Evolutionary conservation across 2,797 vertebrate species (phyloP).

Genomic region (Platalea minor): DNA sequence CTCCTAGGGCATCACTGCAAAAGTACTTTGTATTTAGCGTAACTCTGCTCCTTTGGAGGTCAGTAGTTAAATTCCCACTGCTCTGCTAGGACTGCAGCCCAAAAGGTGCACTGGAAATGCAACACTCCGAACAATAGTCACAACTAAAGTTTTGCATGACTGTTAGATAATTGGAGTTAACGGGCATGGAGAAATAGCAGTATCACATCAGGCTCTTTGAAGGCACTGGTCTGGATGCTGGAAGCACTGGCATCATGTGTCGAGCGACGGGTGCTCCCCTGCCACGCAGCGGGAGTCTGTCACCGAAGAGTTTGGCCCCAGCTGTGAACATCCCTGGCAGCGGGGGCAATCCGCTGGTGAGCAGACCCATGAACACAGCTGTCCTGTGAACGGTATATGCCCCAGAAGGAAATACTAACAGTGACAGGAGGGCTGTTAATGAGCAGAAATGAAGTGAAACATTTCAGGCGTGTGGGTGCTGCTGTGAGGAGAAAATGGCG

Average conservation of each 20-base stretch:
- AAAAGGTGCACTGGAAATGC: rapidly evolving
- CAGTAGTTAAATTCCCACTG: neutral
- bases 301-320: neutral
- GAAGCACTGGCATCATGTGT: neutral
- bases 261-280: rapidly evolving
- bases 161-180: neutral
- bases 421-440: neutral
- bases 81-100: neutral
- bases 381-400: rapidly evolving
- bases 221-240: neutral
- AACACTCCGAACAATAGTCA: neutral
- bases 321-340: neutral
- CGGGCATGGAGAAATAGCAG: neutral
- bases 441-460: neutral
- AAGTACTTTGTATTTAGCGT: neutral
- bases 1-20: neutral
- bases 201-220: neutral
- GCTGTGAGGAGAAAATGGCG: neutral
- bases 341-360: neutral
- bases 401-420: neutral
- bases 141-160: neutral
- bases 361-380: neutral
- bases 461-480: neutral
- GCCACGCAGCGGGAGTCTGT: rapidly evolving
- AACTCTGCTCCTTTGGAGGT: neutral